Conservation (phyloP, 1,140 invertebrate species). For the Aphaenogaster rudis region DNA sequence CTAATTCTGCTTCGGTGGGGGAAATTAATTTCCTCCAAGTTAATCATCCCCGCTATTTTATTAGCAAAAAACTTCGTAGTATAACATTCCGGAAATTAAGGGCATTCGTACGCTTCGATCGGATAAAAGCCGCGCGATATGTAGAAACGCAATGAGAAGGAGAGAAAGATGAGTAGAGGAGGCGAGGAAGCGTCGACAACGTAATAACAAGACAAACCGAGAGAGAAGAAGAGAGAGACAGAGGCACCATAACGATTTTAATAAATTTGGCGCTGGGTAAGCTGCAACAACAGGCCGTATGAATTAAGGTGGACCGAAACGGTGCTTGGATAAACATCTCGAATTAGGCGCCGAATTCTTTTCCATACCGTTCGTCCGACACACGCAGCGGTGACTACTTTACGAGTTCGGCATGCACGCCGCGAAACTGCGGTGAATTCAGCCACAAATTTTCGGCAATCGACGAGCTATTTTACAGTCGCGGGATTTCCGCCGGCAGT, state of each 20-base stretch:
- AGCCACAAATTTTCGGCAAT: slow-evolving; percentile 71
- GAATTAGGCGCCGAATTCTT: slow-evolving; percentile 80
- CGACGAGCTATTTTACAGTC: slow-evolving; percentile 71
- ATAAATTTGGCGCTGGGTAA: slow-evolving; percentile 80
- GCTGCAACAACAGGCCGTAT: slow-evolving; percentile 81
- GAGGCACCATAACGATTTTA: slow-evolving; percentile 74
- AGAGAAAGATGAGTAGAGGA: not conserved
- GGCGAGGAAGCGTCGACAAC: slow-evolving; percentile 17
- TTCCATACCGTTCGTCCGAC: slow-evolving; percentile 72
- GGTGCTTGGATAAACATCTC: slow-evolving; percentile 81
- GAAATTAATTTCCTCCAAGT: slow-evolving; percentile 13
- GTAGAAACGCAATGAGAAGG: not conserved
- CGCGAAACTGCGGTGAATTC: slow-evolving; percentile 63
- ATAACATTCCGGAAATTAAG: not conserved
- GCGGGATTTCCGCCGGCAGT: slow-evolving; percentile 52
- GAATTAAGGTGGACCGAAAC: slow-evolving; percentile 79
- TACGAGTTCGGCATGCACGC: slow-evolving; percentile 76
- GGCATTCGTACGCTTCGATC: not conserved
- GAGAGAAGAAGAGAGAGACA: not conserved
- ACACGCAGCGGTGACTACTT: slow-evolving; percentile 72
- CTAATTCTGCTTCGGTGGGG: not conserved
- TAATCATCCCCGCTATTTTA: not conserved
- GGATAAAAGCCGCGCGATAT: not conserved
- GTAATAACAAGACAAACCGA: slow-evolving; percentile 60
- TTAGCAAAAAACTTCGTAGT: not conserved